Percentiles rank a stretch among this genome's conserved stretches.
phyloP scores from a whole-genome alignment of 64 coral and sea anemone species.

The Pachyseris speciosa region DNA sequence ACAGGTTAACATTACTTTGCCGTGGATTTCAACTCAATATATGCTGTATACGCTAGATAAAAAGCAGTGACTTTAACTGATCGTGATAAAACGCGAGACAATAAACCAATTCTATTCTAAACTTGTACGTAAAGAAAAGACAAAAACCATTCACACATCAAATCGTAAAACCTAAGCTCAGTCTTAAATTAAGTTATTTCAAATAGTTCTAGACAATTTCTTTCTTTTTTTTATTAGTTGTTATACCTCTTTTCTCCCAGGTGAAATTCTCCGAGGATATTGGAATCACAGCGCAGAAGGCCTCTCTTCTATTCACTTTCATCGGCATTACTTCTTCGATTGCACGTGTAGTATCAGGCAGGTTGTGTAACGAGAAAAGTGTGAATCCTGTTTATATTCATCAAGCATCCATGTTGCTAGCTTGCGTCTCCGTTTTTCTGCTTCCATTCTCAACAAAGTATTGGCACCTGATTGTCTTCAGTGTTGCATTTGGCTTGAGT shows the following conservation, averaged over 20 bases:
- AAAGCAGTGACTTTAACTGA: too few relatives aligned
- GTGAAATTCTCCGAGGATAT: constrained; percentile 29
- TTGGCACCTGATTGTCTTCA: constrained; percentile 22
- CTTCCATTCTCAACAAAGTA: constrained; percentile 11
- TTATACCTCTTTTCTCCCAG: neutral
- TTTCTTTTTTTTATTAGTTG: too few relatives aligned
- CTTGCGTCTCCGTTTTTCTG: neutral
- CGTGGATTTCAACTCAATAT: too few relatives aligned
- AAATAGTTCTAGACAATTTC: too few relatives aligned
- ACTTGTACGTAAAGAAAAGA: too few relatives aligned
- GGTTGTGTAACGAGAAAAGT: neutral
- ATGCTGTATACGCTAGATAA: too few relatives aligned
- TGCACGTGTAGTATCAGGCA: neutral
- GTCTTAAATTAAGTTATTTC: too few relatives aligned
- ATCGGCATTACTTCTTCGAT: constrained; percentile 35
- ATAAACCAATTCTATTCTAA: too few relatives aligned
- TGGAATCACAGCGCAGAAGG: neutral
- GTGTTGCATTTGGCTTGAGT: constrained; percentile 19
- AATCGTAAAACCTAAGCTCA: too few relatives aligned
- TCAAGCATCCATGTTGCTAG: constrained; percentile 8
- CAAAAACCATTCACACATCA: too few relatives aligned
- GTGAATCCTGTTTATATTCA: constrained; percentile 8
- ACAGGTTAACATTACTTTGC: too few relatives aligned
- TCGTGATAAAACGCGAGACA: too few relatives aligned
- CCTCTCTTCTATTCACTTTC: constrained; percentile 42